Conservation (phyloP, 2,113 vertebrate species). For the Epinephelus cyanopodus region DNA sequence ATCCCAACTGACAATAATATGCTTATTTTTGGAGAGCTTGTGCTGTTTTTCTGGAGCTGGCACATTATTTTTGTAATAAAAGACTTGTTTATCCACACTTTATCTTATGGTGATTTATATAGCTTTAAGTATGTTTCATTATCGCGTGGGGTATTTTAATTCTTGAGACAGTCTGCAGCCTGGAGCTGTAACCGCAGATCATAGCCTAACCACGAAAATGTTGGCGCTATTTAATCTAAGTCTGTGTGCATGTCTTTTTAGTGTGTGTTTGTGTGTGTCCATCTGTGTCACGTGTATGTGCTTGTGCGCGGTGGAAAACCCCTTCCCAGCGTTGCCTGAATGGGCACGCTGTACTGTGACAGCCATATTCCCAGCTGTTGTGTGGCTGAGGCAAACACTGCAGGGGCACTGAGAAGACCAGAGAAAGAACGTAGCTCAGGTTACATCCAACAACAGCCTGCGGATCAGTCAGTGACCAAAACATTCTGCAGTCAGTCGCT, state of each 20-base stretch:
- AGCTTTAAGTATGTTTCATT: conserved; percentile 22
- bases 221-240: conserved; percentile 56
- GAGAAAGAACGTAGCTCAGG: conserved; percentile 10
- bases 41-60: conserved; percentile 45
- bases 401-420: conserved; percentile 37
- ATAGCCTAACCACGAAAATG: conserved; percentile 64
- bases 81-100: conserved; percentile 40
- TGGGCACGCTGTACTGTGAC: conserved; percentile 73
- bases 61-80: conserved; percentile 84
- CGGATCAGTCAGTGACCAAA: conserved; percentile 24
- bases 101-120: conserved; percentile 35
- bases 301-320: conserved; percentile 76
- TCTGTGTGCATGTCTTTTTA: conserved; percentile 49
- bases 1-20: conserved; percentile 54
- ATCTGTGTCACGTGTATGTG: conserved; percentile 66
- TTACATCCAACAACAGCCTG: conserved; percentile 49
- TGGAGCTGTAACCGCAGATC: conserved; percentile 54
- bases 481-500: conserved; percentile 7
- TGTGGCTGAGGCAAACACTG: conserved; percentile 62
- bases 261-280: conserved; percentile 34
- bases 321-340: conserved; percentile 76
- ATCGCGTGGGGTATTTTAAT: conserved; percentile 36
- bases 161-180: conserved; percentile 42
- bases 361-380: conserved; percentile 83
- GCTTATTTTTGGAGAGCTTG: conserved; percentile 39